Evolutionary conservation across 2,113 vertebrate species (phyloP), one percentile per base, ranked within the genome.

Genomic region (Zapornia atra): DNA sequence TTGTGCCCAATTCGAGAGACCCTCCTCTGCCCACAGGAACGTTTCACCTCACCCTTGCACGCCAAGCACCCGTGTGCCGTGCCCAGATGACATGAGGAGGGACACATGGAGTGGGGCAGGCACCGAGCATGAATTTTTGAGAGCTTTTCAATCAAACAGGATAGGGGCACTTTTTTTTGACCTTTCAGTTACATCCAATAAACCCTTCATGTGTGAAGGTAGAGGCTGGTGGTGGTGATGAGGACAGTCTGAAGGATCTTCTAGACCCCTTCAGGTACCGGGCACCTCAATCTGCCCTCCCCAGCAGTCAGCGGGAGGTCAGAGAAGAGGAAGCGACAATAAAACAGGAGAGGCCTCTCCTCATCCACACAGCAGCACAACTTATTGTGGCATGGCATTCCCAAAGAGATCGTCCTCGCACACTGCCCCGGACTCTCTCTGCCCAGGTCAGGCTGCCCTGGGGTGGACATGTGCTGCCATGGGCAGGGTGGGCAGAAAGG

Each of bases 381-480:
- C 11, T 25, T 33, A n/a, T 63, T 66, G 48, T 0, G 1, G 36
- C 1, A 1, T 9, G 1, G 5, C 0, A 0, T 0, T 12, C 51
- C 61, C 40, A 54, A 53, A 53, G 51, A 14, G 51, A 28, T 53
- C 51, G 14, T 21, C 28, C 60, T 31, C 51, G 21, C 7, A 2
- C 0, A 2, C 44, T 64, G 51, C 17, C 57, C 38, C 29, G 42
- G 33, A 25, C 28, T 26, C 1, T 2, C 54, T 26, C n/a, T 26
- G 70, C 64, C 15, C 51, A 65, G 34, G 11, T 22, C 29, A 2
- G 28, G 64, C 60, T 78, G 36, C 29, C 42, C 31, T 63, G 6
- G 42, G 31, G 36, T 5, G 0, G 19, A 31, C 2, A 6, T 2
- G 1, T 11, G 36, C 71, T 75, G 69, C 42, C 20, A 51, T 11